A percentile compares a stretch with the other conserved stretches of the same genome.
These are phyloP conservation scores for Machimus atricapillus DNA, from an alignment of 2,888 invertebrate genomes.

Conservation along the genomic window DNA sequence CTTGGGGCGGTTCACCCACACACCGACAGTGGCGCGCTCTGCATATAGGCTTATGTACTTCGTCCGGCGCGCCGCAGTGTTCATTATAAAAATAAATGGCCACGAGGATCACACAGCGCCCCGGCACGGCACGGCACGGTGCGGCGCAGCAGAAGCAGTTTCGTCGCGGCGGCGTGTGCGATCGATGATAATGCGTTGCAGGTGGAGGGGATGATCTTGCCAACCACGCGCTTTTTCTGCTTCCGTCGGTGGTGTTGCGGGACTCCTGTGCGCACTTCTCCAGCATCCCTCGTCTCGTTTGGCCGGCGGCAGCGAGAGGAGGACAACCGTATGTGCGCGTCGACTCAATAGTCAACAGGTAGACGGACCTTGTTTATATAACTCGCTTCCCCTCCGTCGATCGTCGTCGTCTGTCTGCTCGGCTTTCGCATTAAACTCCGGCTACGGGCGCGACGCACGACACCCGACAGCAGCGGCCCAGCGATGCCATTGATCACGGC, in stretches of 20 bases:
- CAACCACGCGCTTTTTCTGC: slow-evolving; percentile 18
- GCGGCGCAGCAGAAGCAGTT: slow-evolving; percentile 14
- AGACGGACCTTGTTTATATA: slow-evolving; percentile 30
- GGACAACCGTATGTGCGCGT: not conserved
- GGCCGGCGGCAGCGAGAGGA: not conserved
- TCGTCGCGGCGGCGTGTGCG: slow-evolving; percentile 30
- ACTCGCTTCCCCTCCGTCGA: slow-evolving; percentile 9
- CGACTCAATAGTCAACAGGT: slow-evolving; percentile 39
- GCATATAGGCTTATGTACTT: slow-evolving; percentile 16
- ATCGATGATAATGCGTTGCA: not conserved
- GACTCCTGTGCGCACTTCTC: not conserved
- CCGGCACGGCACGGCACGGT: not conserved
- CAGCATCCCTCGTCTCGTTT: not conserved
- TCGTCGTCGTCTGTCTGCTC: not conserved
- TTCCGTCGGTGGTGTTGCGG: slow-evolving; percentile 11
- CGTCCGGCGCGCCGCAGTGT: not conserved
- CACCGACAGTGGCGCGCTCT: not conserved
- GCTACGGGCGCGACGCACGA: slow-evolving; percentile 7
- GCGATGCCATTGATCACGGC: slow-evolving; percentile 38
- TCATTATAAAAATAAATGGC: slow-evolving; percentile 25
- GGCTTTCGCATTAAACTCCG: slow-evolving; percentile 25
- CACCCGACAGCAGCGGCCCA: slow-evolving; percentile 25
- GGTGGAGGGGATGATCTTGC: slow-evolving; percentile 30
- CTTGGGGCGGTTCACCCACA: not conserved
- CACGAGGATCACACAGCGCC: not conserved